These are phyloP conservation scores for Lycaena phlaeas DNA, from an alignment of 2,888 invertebrate genomes.

Conservation along the genomic window DNA sequence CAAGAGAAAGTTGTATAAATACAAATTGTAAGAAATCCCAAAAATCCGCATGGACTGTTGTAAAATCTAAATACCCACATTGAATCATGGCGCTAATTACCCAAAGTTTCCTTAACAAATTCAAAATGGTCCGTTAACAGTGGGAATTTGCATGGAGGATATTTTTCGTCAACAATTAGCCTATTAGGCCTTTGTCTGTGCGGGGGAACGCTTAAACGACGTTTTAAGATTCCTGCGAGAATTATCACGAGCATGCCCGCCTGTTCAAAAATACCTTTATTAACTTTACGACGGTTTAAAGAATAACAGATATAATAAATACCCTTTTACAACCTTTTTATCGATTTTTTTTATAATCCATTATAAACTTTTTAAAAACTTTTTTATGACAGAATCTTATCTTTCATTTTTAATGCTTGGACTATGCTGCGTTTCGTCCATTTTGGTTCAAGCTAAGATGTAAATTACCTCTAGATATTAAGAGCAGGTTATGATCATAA, in stretches of 20 bases:
- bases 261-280: constrained; percentile 67
- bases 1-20: not conserved
- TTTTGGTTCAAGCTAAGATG: too few relatives aligned
- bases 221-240: constrained; percentile 65
- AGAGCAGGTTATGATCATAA: too few relatives aligned
- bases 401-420: not conserved
- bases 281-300: constrained; percentile 67
- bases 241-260: constrained; percentile 62
- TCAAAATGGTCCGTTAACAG: constrained; percentile 67
- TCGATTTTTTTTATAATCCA: constrained; percentile 44
- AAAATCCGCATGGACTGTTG: constrained; percentile 12
- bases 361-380: constrained; percentile 21
- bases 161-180: constrained; percentile 71
- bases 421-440: too few relatives aligned
- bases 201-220: constrained; percentile 67
- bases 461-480: too few relatives aligned
- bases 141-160: constrained; percentile 69
- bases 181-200: constrained; percentile 61
- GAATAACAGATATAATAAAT: constrained; percentile 65
- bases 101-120: constrained; percentile 64
- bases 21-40: not conserved
- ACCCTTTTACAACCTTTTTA: constrained; percentile 24
- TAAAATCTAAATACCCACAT: constrained; percentile 20
- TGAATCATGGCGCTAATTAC: constrained; percentile 43
- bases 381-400: constrained; percentile 2